Evolutionary conservation across 2,888 invertebrate genomes (phyloP), one percentile per base, ranked within the genome.

Genomic region (Athetis lepigone): DNA sequence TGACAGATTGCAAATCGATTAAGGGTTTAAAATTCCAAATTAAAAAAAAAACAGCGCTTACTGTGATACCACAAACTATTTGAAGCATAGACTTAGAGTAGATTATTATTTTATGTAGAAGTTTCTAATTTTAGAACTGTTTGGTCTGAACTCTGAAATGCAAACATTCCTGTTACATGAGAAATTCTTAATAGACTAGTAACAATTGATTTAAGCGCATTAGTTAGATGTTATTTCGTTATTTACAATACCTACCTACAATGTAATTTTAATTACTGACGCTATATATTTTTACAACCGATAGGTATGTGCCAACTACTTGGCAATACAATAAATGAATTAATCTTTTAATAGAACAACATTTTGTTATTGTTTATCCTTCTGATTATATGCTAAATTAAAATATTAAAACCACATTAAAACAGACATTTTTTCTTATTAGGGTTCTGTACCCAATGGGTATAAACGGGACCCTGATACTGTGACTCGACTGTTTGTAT

Each of bases 111-210:
- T 51, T 58, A 55, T 58, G 42, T 45, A 63, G 43, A 59, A 18
- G 58, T 45, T 46, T 66, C 60, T 77, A 77, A 67, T 52, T 74
- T 67, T 77, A 77, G 76, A 74, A 67, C 59, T 65, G 76, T 70
- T 74, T 77, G 74, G 27, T n/a, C 37, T 60, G 59, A 63, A 76
- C 23, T n/a, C 37, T 60, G 59, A 63, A 76, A 60, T 59, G 42
- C 23, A 62, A 59, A 67, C 77, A 67, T 77, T 67, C 61, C 37
- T 60, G 60, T 52, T 50, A 66, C 29, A 39, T 18, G 37, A 60
- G 60, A 73, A 50, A 66, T 66, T 61, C 27, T 55, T 73, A 55
- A 57, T 60, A 42, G 54, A n/a, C 56, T 51, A 42, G 29, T 39
- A 64, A 66, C 55, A 64, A 72, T 68, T 47, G 62, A 55, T 57